Evolutionary conservation across 2,113 vertebrate genomes (phyloP).

Genomic region (Epinephelus cyanopodus): DNA sequence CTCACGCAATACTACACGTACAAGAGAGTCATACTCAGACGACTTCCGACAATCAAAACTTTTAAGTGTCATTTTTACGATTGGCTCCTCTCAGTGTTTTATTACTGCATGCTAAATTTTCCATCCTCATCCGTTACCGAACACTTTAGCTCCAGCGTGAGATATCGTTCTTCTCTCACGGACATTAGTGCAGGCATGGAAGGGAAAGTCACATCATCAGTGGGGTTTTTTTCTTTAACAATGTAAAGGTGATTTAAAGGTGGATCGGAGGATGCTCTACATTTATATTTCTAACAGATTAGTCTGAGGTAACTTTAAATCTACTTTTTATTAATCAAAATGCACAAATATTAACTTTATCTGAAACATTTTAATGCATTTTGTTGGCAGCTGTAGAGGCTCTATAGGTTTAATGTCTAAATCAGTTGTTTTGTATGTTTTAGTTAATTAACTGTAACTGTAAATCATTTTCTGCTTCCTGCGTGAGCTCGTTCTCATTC

Average conservation of each 20-base stretch:
- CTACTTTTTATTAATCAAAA: background rate
- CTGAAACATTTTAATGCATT: background rate
- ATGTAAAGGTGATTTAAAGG: background rate
- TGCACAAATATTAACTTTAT: background rate
- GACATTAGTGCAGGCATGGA: constrained; percentile 2
- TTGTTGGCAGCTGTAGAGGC: background rate
- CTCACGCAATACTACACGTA: background rate
- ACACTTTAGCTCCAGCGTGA: background rate
- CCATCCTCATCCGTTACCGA: background rate
- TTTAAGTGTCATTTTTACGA: constrained; percentile 34
- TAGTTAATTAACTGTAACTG: background rate
- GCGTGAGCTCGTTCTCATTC: no score
- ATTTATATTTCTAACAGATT: background rate
- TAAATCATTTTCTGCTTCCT: no score
- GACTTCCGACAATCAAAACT: constrained; percentile 26
- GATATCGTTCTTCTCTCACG: background rate
- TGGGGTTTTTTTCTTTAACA: background rate
- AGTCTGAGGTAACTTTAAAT: background rate
- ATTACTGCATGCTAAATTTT: background rate
- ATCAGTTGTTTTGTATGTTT: background rate
- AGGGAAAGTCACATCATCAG: background rate
- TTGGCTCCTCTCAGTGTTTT: background rate
- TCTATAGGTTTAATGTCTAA: background rate
- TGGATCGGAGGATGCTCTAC: no score
- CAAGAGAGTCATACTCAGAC: constrained; percentile 3